Conservation (phyloP, 2,113 vertebrate species). For the Ahaetulla prasina region DNA sequence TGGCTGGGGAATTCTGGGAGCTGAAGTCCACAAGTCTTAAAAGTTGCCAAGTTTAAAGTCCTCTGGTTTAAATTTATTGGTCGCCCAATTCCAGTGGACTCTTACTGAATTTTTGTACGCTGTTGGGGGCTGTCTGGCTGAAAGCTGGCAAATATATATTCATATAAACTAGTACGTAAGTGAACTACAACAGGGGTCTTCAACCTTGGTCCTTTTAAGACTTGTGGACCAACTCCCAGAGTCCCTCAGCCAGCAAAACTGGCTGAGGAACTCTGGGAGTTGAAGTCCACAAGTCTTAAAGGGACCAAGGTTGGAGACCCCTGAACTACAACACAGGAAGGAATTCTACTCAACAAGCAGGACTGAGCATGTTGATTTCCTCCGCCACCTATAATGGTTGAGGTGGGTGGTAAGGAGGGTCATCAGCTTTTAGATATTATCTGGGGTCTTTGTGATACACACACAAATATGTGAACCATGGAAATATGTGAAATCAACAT, state of each 20-base stretch:
- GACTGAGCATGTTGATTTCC: background rate
- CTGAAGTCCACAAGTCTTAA: background rate
- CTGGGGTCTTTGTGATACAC: background rate
- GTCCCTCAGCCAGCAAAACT: too few relatives aligned
- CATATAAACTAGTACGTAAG: background rate
- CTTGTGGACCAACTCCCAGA: too few relatives aligned
- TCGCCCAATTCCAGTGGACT: background rate
- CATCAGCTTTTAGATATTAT: background rate
- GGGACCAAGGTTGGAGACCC: too few relatives aligned
- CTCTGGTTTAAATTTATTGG: background rate
- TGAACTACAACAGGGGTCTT: too few relatives aligned
- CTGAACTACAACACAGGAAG: background rate
- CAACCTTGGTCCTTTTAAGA: too few relatives aligned
- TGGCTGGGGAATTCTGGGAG: background rate
- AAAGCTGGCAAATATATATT: background rate
- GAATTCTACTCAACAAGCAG: background rate
- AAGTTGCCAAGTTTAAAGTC: background rate
- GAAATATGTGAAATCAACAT: background rate
- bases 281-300: too few relatives aligned
- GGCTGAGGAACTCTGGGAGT: too few relatives aligned
- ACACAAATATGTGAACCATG: background rate
- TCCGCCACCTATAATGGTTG: background rate
- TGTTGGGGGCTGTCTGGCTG: background rate
- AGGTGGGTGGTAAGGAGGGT: background rate
- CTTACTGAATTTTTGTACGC: background rate